These are phyloP conservation scores for Odontothrips loti DNA, from an alignment of 2,888 invertebrate genomes.

Conservation along the genomic window DNA sequence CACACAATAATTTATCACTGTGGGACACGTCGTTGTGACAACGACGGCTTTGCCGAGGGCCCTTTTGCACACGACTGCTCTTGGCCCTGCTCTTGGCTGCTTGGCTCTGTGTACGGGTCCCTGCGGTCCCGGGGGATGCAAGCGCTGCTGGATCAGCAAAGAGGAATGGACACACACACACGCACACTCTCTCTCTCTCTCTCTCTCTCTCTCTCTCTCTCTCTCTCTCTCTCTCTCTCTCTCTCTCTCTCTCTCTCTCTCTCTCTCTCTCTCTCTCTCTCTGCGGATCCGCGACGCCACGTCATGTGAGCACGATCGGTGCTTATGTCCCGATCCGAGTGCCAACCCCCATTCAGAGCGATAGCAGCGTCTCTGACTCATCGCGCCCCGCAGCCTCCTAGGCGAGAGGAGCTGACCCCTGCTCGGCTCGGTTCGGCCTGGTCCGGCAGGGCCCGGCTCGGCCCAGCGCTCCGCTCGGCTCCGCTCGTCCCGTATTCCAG, in stretches of 20 bases:
- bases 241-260: conserved; percentile 31
- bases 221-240: conserved; percentile 27
- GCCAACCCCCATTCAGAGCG: not conserved
- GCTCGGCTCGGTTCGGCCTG: not conserved
- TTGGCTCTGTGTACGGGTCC: no score
- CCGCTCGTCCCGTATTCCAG: not conserved
- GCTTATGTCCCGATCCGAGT: not conserved
- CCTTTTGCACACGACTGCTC: no score
- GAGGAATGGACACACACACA: no score
- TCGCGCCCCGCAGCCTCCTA: not conserved
- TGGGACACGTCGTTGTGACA: no score
- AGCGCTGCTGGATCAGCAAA: no score
- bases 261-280: conserved; percentile 34
- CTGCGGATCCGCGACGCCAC: conserved; percentile 36
- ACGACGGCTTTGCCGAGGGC: no score
- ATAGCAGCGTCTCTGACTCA: not conserved
- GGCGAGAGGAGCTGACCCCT: no score
- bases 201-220: conserved; percentile 4
- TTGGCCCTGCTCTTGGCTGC: no score
- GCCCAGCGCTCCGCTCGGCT: not conserved
- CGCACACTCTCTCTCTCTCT: not conserved
- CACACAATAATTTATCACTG: no score
- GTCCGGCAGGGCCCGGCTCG: not conserved
- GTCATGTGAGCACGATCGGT: not conserved
- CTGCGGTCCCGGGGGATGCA: no score